A percentile compares a stretch with the other conserved stretches of the same genome.
phyloP scores from a whole-genome alignment of 2,113 vertebrate species.

The Pterocles burchelli region DNA sequence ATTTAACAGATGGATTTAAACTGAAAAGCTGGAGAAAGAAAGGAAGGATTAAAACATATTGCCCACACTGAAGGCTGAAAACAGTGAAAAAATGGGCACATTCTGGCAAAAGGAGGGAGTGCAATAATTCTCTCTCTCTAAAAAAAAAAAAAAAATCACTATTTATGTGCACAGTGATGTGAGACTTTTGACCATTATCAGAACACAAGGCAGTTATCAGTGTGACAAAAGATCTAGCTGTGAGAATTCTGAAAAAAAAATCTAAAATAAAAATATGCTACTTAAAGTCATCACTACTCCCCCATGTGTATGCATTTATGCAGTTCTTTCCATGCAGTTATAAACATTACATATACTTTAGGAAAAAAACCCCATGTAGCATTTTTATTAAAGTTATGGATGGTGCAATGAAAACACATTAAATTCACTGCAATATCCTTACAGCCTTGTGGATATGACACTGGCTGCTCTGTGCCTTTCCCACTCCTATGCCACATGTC shows the following conservation, averaged over 20 bases:
- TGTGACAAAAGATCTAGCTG: neutral
- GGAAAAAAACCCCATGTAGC: accelerated
- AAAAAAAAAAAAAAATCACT: neutral
- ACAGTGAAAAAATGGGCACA: neutral
- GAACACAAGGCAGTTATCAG: neutral
- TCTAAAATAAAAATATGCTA: neutral
- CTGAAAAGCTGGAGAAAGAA: neutral
- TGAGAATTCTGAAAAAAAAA: neutral
- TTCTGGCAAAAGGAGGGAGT: neutral
- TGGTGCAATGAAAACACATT: neutral
- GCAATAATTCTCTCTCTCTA: neutral
- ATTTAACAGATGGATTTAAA: neutral
- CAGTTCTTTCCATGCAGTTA: neutral
- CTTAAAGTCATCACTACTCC: neutral
- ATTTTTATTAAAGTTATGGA: neutral
- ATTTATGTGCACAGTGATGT: neutral
- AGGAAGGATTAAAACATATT: neutral
- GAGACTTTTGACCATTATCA: neutral
- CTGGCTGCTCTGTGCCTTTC: neutral
- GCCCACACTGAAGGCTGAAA: slow-evolving; percentile 1
- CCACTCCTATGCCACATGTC: neutral
- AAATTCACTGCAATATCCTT: neutral
- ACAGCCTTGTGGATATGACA: neutral
- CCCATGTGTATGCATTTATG: accelerated
- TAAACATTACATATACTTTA: neutral